phyloP scores from a whole-genome alignment of 2,888 invertebrate species.

The Megamerina dolium region DNA sequence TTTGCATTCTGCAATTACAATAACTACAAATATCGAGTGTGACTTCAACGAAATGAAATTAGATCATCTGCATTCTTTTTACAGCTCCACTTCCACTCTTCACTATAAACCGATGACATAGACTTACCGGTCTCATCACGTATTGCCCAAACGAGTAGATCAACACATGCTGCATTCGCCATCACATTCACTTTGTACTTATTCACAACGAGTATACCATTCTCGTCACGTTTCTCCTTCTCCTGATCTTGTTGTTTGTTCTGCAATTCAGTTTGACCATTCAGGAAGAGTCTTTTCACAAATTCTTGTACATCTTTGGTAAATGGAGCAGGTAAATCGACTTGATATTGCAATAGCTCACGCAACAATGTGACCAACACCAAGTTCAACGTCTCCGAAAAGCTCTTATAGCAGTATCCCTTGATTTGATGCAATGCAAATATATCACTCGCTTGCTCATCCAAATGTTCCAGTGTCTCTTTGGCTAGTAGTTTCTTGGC shows the following conservation, averaged over 20 bases:
- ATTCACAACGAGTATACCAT: slow-evolving; percentile 66
- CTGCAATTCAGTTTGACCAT: slow-evolving; percentile 89
- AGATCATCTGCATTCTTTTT: neutral
- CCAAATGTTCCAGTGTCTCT: slow-evolving; percentile 72
- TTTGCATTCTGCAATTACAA: too few species aligned
- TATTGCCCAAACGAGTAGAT: slow-evolving; percentile 95
- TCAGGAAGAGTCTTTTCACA: slow-evolving; percentile 80
- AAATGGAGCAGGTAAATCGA: slow-evolving; percentile 81
- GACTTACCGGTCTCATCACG: slow-evolving; percentile 86
- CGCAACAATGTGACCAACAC: slow-evolving; percentile 87
- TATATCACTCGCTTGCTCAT: slow-evolving; percentile 77
- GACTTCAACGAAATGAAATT: too few species aligned
- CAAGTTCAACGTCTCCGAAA: slow-evolving; percentile 89
- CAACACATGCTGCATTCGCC: slow-evolving; percentile 96
- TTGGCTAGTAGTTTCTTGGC: slow-evolving; percentile 83
- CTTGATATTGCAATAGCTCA: slow-evolving; percentile 84
- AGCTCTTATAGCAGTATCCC: slow-evolving; percentile 87
- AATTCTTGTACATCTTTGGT: slow-evolving; percentile 92
- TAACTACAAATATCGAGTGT: too few species aligned
- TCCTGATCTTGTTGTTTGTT: slow-evolving; percentile 82
- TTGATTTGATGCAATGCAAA: slow-evolving; percentile 65
- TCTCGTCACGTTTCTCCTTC: slow-evolving; percentile 73
- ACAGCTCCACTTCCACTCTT: neutral
- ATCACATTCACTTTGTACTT: slow-evolving; percentile 92
- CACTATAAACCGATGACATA: too few species aligned